Conservation (phyloP, 2,888 invertebrate genomes). For the Pemphredon lugubris region DNA sequence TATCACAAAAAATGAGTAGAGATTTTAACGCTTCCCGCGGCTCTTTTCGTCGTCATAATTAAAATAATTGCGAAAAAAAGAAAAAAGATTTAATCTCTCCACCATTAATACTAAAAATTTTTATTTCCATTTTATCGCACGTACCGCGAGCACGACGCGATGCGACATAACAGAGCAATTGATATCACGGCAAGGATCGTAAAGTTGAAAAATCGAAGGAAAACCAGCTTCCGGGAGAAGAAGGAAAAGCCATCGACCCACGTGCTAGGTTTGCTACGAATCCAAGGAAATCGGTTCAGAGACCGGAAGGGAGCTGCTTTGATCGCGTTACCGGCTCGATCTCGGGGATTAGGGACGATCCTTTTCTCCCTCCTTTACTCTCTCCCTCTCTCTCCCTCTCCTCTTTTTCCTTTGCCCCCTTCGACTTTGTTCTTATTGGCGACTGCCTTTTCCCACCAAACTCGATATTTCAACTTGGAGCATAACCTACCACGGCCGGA, state of each 20-base stretch:
- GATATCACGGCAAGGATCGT: too few relatives aligned
- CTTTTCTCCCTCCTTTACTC: constrained; percentile 34
- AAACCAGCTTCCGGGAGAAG: constrained; percentile 18
- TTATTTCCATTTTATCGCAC: too few relatives aligned
- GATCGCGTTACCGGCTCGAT: constrained; percentile 73
- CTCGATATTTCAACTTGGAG: constrained; percentile 63
- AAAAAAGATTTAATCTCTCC: too few relatives aligned
- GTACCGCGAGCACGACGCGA: too few relatives aligned
- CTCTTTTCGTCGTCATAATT: too few relatives aligned
- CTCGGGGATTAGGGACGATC: constrained; percentile 68
- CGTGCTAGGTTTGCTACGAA: constrained; percentile 60
- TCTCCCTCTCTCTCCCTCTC: constrained; percentile 28
- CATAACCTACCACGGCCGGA: constrained; percentile 54
- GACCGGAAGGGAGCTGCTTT: constrained; percentile 68
- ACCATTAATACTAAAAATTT: too few relatives aligned
- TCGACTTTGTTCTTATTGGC: constrained; percentile 44
- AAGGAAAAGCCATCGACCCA: constrained; percentile 53
- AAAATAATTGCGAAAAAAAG: too few relatives aligned
- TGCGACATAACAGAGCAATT: too few relatives aligned
- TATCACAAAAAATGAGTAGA: background rate
- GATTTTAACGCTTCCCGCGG: background rate
- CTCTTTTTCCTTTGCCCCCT: too few relatives aligned
- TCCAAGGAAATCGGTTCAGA: constrained; percentile 71
- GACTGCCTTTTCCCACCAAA: constrained; percentile 50
- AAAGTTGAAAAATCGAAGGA: constrained; percentile 7